A percentile compares a stretch with the other conserved stretches of the same genome.
phyloP scores from a whole-genome alignment of 30 jellyfish, hydroid and myxozoan species.

The Chrysaora quinquecirrha region DNA sequence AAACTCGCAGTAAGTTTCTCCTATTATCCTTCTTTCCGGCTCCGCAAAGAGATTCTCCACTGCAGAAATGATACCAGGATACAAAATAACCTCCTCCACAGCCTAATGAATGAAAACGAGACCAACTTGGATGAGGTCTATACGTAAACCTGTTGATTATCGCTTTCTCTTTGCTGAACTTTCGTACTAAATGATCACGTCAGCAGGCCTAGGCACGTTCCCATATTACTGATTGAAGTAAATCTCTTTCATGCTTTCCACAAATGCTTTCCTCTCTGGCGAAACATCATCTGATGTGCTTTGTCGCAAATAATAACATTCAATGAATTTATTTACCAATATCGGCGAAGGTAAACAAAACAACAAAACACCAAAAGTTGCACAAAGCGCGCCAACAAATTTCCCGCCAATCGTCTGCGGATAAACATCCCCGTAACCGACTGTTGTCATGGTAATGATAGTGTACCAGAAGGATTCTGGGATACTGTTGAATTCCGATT shows the following conservation, averaged over 20 bases:
- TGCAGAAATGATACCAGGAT: too few relatives aligned
- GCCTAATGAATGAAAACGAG: too few relatives aligned
- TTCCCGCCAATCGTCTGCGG: conserved; percentile 80
- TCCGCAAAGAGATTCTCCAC: too few relatives aligned
- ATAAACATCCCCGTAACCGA: conserved; percentile 91
- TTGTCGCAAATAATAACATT: conserved; percentile 72
- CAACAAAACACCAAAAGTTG: conserved; percentile 73
- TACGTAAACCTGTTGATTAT: too few relatives aligned
- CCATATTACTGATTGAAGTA: conserved; percentile 49
- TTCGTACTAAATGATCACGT: too few relatives aligned
- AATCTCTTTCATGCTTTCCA: conserved; percentile 77
- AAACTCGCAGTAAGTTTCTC: too few relatives aligned
- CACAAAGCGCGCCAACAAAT: conserved; percentile 75
- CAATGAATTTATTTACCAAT: conserved; percentile 82
- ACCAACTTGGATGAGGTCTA: too few relatives aligned
- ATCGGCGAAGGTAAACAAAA: conserved; percentile 93
- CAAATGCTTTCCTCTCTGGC: conserved; percentile 68
- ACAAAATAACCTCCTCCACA: too few relatives aligned
- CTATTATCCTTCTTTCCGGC: too few relatives aligned
- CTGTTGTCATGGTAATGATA: conserved; percentile 83
- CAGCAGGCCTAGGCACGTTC: too few relatives aligned
- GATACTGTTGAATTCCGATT: conserved; percentile 50
- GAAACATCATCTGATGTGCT: conserved; percentile 24
- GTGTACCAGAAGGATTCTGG: conserved; percentile 89
- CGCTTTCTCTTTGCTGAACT: too few relatives aligned